phyloP scores from a whole-genome alignment of 1,140 invertebrate genomes.

The Armadillidium nasatum region DNA sequence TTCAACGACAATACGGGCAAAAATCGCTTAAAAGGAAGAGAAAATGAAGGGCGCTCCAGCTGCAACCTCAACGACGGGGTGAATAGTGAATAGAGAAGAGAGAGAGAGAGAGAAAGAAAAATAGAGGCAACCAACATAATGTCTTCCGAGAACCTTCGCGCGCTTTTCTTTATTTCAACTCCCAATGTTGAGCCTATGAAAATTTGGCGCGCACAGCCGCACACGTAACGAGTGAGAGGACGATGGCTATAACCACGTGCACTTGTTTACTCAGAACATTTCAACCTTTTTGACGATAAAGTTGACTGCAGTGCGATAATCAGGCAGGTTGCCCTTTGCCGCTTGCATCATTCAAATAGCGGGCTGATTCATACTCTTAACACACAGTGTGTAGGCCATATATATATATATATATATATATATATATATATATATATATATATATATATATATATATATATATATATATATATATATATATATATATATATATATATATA shows the following conservation, averaged over 20 bases:
- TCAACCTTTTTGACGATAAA: constrained; percentile 2
- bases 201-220: not conserved
- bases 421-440: too few species aligned
- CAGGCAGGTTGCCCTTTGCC: not conserved
- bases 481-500: too few species aligned
- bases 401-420: too few species aligned
- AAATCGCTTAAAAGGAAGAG: not conserved
- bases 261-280: constrained; percentile 10
- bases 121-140: constrained; percentile 1
- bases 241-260: constrained; percentile 1
- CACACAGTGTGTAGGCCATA: too few species aligned
- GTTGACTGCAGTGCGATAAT: not conserved
- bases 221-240: constrained; percentile 3
- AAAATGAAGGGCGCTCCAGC: not conserved
- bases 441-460: too few species aligned
- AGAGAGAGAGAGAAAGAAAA: too few species aligned
- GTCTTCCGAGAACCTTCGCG: not conserved
- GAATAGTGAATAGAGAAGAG: not conserved
- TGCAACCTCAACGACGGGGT: not conserved
- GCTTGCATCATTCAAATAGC: not conserved
- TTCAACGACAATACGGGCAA: not conserved
- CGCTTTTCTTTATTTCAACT: constrained; percentile 8
- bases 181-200: constrained; percentile 3
- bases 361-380: too few species aligned
- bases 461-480: too few species aligned